phyloP scores from a whole-genome alignment of 2,888 invertebrate genomes.

The Drymonia ruficornis region DNA sequence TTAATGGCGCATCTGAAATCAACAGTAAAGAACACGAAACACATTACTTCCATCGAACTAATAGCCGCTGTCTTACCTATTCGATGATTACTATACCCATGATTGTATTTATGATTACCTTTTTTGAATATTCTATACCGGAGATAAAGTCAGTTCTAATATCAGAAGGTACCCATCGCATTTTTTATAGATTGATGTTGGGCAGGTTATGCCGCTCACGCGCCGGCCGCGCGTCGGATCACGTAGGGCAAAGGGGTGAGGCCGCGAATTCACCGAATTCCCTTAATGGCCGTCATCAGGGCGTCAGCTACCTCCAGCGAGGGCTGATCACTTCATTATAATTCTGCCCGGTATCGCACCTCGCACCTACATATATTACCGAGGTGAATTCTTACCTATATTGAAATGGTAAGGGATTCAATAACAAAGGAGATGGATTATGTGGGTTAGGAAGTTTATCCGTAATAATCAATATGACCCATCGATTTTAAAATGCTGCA shows the following conservation, averaged over 20 bases:
- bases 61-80: no score
- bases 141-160: not conserved
- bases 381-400: constrained; percentile 2
- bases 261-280: constrained; percentile 69
- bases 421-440: constrained; percentile 10
- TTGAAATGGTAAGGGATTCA: constrained; percentile 12
- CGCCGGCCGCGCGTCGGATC: constrained; percentile 65
- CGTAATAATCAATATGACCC: not conserved
- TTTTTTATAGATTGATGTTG: constrained; percentile 40
- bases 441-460: constrained; percentile 7
- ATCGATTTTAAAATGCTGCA: no score
- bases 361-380: constrained; percentile 7
- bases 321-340: constrained; percentile 61
- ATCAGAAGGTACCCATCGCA: constrained; percentile 20
- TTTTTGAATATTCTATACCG: no score
- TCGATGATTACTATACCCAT: no score
- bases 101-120: no score
- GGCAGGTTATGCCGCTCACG: constrained; percentile 55
- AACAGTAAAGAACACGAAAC: no score
- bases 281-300: constrained; percentile 67
- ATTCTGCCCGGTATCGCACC: constrained; percentile 33
- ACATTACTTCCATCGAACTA: no score
- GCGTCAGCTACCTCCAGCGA: constrained; percentile 44
- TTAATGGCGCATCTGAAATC: no score
- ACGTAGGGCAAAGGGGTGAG: constrained; percentile 72